Conservation (phyloP, 2,888 invertebrate genomes). For the Cremastinae sp. region DNA sequence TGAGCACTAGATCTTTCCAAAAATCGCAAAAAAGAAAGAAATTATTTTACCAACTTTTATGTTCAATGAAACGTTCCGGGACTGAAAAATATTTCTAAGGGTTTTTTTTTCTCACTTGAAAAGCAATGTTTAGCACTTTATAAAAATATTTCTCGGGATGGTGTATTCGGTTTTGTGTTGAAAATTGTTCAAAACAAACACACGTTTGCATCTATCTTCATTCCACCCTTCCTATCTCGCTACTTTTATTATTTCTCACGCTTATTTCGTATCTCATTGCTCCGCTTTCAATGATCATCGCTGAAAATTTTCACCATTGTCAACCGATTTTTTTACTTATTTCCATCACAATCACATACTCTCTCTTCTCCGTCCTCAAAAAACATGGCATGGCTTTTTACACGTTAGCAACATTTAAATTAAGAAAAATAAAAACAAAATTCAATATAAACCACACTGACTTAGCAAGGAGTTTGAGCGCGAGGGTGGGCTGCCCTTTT, state of each 20-base stretch:
- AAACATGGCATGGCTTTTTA: conserved; percentile 75
- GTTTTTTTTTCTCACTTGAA: no score
- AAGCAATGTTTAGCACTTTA: no score
- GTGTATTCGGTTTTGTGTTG: not conserved
- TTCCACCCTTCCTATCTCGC: conserved; percentile 66
- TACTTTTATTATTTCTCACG: conserved; percentile 40
- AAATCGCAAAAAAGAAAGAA: no score
- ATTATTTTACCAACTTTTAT: no score
- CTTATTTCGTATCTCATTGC: conserved; percentile 51
- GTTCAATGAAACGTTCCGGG: no score
- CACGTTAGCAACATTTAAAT: conserved; percentile 67
- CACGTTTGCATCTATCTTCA: conserved; percentile 44
- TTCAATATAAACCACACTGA: conserved; percentile 55
- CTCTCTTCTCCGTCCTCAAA: conserved; percentile 63
- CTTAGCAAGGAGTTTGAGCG: conserved; percentile 76
- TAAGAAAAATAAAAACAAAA: conserved; percentile 15
- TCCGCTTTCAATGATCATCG: conserved; percentile 33
- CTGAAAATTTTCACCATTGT: conserved; percentile 53
- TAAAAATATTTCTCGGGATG: not conserved
- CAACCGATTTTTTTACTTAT: conserved; percentile 43
- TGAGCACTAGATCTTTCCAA: no score
- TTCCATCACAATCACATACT: conserved; percentile 61
- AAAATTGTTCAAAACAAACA: not conserved
- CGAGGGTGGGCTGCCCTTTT: conserved; percentile 79
- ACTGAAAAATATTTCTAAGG: conserved; percentile 23